Evolutionary conservation across 2,888 invertebrate species (phyloP).

Genomic region (Melanostoma scalare): DNA sequence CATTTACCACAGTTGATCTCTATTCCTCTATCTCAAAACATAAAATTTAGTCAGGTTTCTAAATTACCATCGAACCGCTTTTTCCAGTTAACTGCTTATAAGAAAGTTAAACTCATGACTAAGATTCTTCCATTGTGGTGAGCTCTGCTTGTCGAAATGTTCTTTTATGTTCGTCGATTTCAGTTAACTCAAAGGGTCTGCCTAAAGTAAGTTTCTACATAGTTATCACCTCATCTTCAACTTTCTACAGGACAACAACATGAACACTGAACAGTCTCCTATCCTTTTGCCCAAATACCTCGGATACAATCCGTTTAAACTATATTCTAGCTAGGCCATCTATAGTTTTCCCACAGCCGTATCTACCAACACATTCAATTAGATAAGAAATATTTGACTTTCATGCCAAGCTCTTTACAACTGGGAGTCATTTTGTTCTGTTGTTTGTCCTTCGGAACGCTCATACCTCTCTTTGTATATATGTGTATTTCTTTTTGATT

Average conservation of each 20-base stretch:
- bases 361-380: constrained; percentile 55
- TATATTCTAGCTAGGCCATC: background rate
- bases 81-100: too few species aligned
- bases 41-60: too few species aligned
- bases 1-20: too few species aligned
- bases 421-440: constrained; percentile 49
- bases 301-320: constrained; percentile 14
- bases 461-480: background rate
- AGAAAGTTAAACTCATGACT: too few species aligned
- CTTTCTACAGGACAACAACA: background rate
- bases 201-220: too few species aligned
- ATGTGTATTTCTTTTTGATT: constrained; percentile 43
- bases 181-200: too few species aligned
- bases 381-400: constrained; percentile 60
- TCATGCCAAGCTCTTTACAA: constrained; percentile 46
- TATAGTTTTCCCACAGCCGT: background rate
- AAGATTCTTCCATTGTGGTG: too few species aligned
- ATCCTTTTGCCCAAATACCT: background rate
- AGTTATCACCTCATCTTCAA: too few species aligned
- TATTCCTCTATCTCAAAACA: too few species aligned
- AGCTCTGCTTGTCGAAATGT: too few species aligned
- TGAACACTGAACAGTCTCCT: background rate
- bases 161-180: too few species aligned
- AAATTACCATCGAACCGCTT: too few species aligned
- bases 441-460: constrained; percentile 40